Percentiles rank a stretch among this genome's conserved stretches.
Evolutionary conservation across 1,140 invertebrate species (phyloP).

Genomic region (Eufriesea mexicana): DNA sequence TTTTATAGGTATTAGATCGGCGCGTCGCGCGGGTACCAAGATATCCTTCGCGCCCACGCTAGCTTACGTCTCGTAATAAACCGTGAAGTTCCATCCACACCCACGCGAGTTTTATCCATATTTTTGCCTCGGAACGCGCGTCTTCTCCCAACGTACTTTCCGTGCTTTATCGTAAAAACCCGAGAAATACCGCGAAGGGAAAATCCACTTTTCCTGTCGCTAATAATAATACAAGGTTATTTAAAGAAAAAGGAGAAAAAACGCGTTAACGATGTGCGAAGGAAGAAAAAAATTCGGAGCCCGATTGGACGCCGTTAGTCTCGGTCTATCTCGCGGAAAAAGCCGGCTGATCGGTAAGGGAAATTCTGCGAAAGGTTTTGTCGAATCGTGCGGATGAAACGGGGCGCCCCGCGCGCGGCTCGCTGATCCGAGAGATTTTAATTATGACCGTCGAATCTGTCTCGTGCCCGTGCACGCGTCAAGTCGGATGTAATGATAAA

Average conservation of each 20-base stretch:
- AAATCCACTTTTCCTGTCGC: too few species aligned
- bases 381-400: slow-evolving; percentile 19
- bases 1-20: neutral
- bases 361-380: slow-evolving; percentile 29
- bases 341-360: neutral
- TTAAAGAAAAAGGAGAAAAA: neutral
- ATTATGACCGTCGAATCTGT: slow-evolving; percentile 55
- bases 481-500: slow-evolving; percentile 55
- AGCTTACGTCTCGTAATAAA: neutral
- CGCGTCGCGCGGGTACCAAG: neutral
- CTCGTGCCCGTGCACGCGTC: slow-evolving; percentile 28
- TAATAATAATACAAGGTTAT: too few species aligned
- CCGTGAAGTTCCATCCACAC: too few species aligned
- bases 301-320: neutral
- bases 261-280: too few species aligned
- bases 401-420: slow-evolving; percentile 14
- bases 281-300: neutral
- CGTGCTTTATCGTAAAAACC: too few species aligned
- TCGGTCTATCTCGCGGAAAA: neutral
- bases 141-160: too few species aligned
- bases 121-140: too few species aligned
- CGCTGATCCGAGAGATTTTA: slow-evolving; percentile 64
- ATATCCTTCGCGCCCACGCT: neutral
- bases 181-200: too few species aligned
- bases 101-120: too few species aligned